Conservation (phyloP, 2,113 vertebrate species). For the Gnathonemus echidnorhynchus region DNA sequence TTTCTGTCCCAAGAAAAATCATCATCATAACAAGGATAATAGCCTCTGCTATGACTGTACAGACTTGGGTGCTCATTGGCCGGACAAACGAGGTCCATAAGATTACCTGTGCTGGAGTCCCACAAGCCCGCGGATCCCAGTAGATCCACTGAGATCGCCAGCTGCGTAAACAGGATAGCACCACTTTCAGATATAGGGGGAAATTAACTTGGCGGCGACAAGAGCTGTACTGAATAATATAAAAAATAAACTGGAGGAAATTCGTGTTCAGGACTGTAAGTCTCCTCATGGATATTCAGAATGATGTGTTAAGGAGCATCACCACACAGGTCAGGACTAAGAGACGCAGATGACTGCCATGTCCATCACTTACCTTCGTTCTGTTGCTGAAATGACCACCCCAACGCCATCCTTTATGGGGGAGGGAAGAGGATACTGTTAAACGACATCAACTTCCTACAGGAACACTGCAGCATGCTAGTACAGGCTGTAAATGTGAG, state of each 20-base stretch:
- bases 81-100: background rate
- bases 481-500: constrained; percentile 31
- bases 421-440: background rate
- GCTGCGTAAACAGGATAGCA: background rate
- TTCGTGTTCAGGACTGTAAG: background rate
- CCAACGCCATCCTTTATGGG: background rate
- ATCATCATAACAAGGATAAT: constrained; percentile 49
- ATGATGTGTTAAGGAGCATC: constrained; percentile 47
- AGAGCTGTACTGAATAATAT: background rate
- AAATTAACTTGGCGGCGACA: background rate
- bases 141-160: background rate
- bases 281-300: constrained; percentile 29
- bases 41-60: constrained; percentile 57
- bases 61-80: constrained; percentile 43
- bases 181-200: background rate
- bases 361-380: background rate
- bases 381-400: background rate
- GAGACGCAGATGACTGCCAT: background rate
- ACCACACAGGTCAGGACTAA: background rate
- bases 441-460: background rate
- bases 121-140: background rate
- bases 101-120: constrained; percentile 12
- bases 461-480: background rate
- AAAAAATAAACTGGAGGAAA: background rate
- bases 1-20: constrained; percentile 52